phyloP scores from a whole-genome alignment of 2,113 vertebrate species.

The Labeo rohita region DNA sequence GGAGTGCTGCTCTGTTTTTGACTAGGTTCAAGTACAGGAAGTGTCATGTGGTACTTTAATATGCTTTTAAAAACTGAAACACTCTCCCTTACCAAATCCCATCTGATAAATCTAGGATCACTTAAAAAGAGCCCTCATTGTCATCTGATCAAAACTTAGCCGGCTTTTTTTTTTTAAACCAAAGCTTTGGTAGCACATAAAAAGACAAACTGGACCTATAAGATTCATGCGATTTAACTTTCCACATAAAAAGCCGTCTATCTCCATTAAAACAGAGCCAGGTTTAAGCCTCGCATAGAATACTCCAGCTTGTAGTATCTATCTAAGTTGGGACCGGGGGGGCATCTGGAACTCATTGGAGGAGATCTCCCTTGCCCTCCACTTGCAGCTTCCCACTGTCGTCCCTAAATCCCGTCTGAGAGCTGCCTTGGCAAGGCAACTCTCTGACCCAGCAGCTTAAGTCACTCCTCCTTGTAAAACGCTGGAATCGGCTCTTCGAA shows the following conservation, averaged over 20 bases:
- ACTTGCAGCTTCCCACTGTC: constrained; percentile 79
- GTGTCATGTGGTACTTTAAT: constrained; percentile 57
- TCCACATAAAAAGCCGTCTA: constrained; percentile 76
- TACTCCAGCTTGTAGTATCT: constrained; percentile 67
- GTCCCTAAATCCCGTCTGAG: constrained; percentile 81
- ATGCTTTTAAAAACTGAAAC: constrained; percentile 55
- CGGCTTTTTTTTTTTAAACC: constrained; percentile 51
- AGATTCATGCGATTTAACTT: constrained; percentile 75
- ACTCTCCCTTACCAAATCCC: constrained; percentile 39
- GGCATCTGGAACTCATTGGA: constrained; percentile 91
- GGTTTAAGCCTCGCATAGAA: constrained; percentile 67
- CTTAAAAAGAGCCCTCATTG: constrained; percentile 61
- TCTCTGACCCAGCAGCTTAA: constrained; percentile 85
- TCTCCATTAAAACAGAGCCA: constrained; percentile 76
- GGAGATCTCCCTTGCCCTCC: constrained; percentile 77
- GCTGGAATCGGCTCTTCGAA: constrained; percentile 78
- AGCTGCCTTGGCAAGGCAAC: constrained; percentile 75
- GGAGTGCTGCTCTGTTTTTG: constrained; percentile 29
- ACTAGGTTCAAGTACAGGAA: constrained; percentile 49
- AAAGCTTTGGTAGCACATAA: constrained; percentile 60
- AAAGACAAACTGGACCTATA: constrained; percentile 58
- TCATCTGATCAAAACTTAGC: constrained; percentile 63
- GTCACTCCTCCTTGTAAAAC: constrained; percentile 94
- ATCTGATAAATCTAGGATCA: constrained; percentile 60
- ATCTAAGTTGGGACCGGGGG: constrained; percentile 64